Evolutionary conservation across 2,797 vertebrate genomes (phyloP).

Genomic region (Knipowitschia caucasica): DNA sequence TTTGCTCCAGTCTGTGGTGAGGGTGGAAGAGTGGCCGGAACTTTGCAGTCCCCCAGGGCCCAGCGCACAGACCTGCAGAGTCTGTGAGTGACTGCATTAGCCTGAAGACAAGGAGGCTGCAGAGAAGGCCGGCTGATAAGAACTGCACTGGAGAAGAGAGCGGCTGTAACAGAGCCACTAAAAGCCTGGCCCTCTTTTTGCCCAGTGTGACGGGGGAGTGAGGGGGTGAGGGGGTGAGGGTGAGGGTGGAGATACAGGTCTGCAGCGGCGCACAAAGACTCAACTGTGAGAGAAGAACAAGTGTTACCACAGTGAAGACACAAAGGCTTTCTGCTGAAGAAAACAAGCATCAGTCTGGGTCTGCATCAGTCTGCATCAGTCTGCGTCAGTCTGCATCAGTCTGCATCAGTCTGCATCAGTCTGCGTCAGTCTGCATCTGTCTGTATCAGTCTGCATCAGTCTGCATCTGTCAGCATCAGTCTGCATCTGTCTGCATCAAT

Average conservation of each 20-base stretch:
- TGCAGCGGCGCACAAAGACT: conserved; percentile 66
- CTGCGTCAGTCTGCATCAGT: no score
- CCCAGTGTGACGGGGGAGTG: conserved; percentile 2
- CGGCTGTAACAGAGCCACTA: conserved; percentile 57
- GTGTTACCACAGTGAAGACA: conserved; percentile 12
- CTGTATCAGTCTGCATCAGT: no score
- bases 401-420: no score
- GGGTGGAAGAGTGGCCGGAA: background rate
- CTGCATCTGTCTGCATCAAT: no score
- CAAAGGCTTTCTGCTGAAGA: conserved; percentile 9
- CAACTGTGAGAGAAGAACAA: conserved; percentile 52
- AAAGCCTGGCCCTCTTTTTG: conserved; percentile 56
- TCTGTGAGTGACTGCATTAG: conserved; percentile 20
- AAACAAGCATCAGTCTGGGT: background rate
- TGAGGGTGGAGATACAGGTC: conserved; percentile 66
- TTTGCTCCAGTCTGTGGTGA: background rate
- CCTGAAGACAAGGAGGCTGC: conserved; percentile 9
- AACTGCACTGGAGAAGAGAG: conserved; percentile 57
- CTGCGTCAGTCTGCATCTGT: no score
- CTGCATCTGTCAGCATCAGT: no score
- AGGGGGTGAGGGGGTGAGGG: conserved; percentile 52
- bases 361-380: no score
- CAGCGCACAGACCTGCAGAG: conserved; percentile 40
- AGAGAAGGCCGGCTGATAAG: conserved; percentile 51
- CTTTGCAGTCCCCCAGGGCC: background rate